A percentile compares a stretch with the other conserved stretches of the same genome.
Conservation (phyloP, 1,140 invertebrate genomes). For the Cotesia chilonis region DNA sequence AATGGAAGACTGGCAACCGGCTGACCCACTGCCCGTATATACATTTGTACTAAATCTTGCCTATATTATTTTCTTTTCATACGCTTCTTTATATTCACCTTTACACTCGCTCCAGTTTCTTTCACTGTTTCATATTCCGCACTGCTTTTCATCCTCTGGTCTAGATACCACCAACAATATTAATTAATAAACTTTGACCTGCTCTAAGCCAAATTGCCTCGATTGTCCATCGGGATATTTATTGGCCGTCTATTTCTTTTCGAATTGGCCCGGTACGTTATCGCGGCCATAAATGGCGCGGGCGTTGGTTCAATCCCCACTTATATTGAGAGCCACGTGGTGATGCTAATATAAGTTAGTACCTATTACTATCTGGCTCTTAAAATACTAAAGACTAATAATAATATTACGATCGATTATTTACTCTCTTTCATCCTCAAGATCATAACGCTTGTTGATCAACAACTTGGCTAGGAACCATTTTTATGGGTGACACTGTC, state of each 20-base stretch:
- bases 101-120: constrained; percentile 26
- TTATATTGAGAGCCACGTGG: constrained; percentile 40
- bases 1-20: constrained; percentile 37
- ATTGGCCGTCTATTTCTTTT: no score
- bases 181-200: constrained; percentile 3
- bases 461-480: no score
- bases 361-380: constrained; percentile 41
- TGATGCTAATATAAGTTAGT: constrained; percentile 21
- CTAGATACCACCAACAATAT: constrained; percentile 8
- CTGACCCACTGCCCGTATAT: constrained; percentile 42
- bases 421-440: no score
- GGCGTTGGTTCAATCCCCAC: constrained; percentile 55
- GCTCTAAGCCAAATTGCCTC: constrained; percentile 1
- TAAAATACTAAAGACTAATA: constrained; percentile 57
- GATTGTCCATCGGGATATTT: constrained; percentile 5
- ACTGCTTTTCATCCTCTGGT: no score
- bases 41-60: constrained; percentile 40
- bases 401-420: background rate
- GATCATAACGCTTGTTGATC: no score
- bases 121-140: background rate
- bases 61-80: constrained; percentile 25
- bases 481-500: no score
- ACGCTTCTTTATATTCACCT: constrained; percentile 6
- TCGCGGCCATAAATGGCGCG: constrained; percentile 65
- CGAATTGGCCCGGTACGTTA: constrained; percentile 37